Evolutionary conservation across 2,888 invertebrate species (phyloP).

Genomic region (Tethea ocularis): DNA sequence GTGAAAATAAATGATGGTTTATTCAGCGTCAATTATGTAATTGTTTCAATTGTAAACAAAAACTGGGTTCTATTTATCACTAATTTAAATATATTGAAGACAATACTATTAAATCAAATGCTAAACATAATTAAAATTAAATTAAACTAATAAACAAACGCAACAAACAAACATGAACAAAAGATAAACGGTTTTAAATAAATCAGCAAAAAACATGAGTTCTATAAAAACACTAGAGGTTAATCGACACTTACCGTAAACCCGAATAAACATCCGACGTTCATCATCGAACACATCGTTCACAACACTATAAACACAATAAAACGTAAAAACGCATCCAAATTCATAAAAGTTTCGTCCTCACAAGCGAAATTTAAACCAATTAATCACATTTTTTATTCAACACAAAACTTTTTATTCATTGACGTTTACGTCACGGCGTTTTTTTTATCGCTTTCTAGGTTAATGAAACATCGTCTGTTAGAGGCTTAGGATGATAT

Average conservation of each 20-base stretch:
- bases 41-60: too few species aligned
- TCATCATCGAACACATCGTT: constrained; percentile 64
- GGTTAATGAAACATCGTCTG: constrained; percentile 54
- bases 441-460: constrained; percentile 34
- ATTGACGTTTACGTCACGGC: constrained; percentile 49
- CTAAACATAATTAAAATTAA: too few species aligned
- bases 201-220: constrained; percentile 17
- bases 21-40: too few species aligned
- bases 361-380: constrained; percentile 32
- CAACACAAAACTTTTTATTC: constrained; percentile 55
- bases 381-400: constrained; percentile 44
- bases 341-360: constrained; percentile 30
- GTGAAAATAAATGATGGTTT: too few species aligned
- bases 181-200: background rate
- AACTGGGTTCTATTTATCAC: too few species aligned
- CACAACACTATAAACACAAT: constrained; percentile 58
- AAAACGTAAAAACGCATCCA: constrained; percentile 41
- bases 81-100: too few species aligned
- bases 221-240: constrained; percentile 27
- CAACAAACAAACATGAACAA: background rate
- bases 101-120: too few species aligned
- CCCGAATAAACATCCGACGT: constrained; percentile 60
- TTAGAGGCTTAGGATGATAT: constrained; percentile 24
- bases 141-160: too few species aligned
- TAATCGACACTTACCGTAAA: constrained; percentile 58